These are phyloP conservation scores for Decapterus maruadsi DNA, from an alignment of 2,797 vertebrate genomes.

Conservation along the genomic window DNA sequence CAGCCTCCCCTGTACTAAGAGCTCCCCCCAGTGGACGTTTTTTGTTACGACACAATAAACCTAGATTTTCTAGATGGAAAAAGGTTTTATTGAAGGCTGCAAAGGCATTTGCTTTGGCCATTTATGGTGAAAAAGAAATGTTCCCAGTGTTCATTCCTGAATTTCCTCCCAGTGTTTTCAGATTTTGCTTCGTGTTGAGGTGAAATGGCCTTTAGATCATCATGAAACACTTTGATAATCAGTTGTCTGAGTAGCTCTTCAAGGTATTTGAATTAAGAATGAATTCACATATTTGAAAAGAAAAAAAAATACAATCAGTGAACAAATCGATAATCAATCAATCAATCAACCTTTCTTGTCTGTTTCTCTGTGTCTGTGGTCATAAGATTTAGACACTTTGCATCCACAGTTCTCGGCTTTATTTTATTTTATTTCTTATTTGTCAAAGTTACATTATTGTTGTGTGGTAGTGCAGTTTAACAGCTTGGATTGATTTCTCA, in stretches of 20 bases:
- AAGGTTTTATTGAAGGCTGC: background rate
- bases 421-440: background rate
- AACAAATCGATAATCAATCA: conserved; percentile 3
- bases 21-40: conserved; percentile 65
- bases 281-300: background rate
- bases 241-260: background rate
- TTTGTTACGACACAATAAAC: conserved; percentile 54
- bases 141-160: conserved; percentile 16
- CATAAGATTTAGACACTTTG: conserved; percentile 4
- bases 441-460: conserved; percentile 19
- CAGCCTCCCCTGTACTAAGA: conserved; percentile 33
- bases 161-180: conserved; percentile 40
- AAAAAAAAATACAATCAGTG: background rate
- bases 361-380: conserved; percentile 26
- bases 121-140: background rate
- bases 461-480: conserved; percentile 46
- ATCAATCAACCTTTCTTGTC: background rate
- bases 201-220: conserved; percentile 31
- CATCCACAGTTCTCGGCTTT: conserved; percentile 16
- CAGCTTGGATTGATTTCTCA: conserved; percentile 35
- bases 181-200: conserved; percentile 5
- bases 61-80: conserved; percentile 12
- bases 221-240: conserved; percentile 19
- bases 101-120: background rate
- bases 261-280: conserved; percentile 9